Base-by-base conservation (phyloP, 2,888 invertebrate species). In the Prostheceraeus crozeri region DNA sequence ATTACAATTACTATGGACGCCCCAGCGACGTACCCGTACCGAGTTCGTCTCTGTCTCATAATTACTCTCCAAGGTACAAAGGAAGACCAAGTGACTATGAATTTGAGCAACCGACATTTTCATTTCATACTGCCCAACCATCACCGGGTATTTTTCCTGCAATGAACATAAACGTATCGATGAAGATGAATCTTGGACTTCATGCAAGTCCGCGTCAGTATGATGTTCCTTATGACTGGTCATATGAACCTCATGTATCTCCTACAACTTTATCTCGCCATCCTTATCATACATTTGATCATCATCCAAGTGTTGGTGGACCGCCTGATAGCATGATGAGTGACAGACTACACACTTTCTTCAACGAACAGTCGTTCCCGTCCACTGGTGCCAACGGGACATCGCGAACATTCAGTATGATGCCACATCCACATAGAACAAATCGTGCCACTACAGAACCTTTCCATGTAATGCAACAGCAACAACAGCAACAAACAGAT, bases 101-200 rank as follows among this genome's bases (percentile, higher is more conserved):
- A 21, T 48, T 48, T 21, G 48, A 48, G 23, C 48, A 48, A 4
- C 10, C 48, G 6, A 28, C 48, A 4, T 48, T 48, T 19, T 48
- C 48, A 23, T 48, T 48, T 16, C 48, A 48, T 16, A 48, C 48
- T 4, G 14, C 40, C 19, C 40, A 4, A 6, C 40, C 40, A 21
- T 30, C 48, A 4, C 48, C 48, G 4, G 6, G 48, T 11, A 48
- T 70, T 63, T 87, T 87, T 74, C 89, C 90, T 60, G 86, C 89
- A 70, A 91, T 93, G 91, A 89, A 88, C 70, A 90, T 93, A 66
- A 93, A 93, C 72, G 89, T 93, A 0, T 87, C 87, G 68, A 93
- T 93, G 91, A 91, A 90, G 76, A 93, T 93, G 91, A 91, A 91
- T 60, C 90, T 91, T 85, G 89, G 89, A 61, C 77, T 80, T n/a